Evolutionary conservation across 2,888 invertebrate species (phyloP), one percentile per base, ranked within the genome.

Genomic region (Gasteruption jaculator): DNA sequence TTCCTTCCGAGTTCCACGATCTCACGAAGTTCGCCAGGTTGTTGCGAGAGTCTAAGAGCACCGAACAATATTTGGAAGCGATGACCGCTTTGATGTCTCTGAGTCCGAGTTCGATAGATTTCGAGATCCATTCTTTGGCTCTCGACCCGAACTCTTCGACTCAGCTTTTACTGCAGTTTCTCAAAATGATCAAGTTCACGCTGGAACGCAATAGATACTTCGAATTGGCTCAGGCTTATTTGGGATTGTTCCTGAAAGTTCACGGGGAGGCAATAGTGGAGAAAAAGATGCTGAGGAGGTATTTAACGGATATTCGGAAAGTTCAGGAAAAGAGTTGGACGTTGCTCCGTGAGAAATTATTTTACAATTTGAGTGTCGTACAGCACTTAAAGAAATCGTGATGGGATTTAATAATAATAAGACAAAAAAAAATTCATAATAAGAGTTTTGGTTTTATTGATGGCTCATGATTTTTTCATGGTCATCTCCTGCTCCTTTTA

Each of bases 201-300:
- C 74, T 96, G 24, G 74, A 78, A 52, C 82, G 81, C 2, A 89
- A 88, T 59, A 78, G 69, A 47, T 82, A 94, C 73, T 96, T 92
- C 71, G 96, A 97, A 74, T 72, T 95, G 40, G 83, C 85, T 0
- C 91, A 95, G 65, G 84, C 94, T 0, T 96, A 94, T 72, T 76
- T 96, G 45, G 84, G 85, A 31, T 76, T 93, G 30, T 94, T 92
- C 71, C 71, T 97, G 21, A 93, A 93, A 71, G 78, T 81, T 25
- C 87, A 91, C 60, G 82, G 84, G 1, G 74, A 76, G 45, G 60
- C 73, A 4, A 74, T 89, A 37, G 74, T 79, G 0, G 71, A 77
- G 35, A 75, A 75, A 25, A 69, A 75, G 24, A 73, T 74, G 26
- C 70, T 89, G 31, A 71, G 77, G 15, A 67, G 74, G 18, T 73